A percentile compares a stretch with the other conserved stretches of the same genome.
These are phyloP conservation scores for Eleginops maclovinus DNA, from an alignment of 2,113 vertebrate genomes.

Conservation along the genomic window DNA sequence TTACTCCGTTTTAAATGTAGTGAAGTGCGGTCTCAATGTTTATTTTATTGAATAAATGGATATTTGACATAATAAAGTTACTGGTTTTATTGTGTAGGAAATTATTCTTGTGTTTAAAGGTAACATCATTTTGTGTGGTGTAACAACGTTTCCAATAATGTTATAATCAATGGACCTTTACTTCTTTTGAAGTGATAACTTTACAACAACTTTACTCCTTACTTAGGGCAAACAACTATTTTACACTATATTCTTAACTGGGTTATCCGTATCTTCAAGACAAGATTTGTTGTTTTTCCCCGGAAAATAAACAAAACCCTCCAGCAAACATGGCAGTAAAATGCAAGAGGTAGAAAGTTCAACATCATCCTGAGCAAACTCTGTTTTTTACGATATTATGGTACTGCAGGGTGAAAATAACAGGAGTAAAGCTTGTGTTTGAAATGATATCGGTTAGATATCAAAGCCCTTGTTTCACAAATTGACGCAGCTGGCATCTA, in stretches of 20 bases:
- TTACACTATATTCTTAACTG: constrained; percentile 44
- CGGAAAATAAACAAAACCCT: constrained; percentile 35
- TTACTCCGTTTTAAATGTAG: constrained; percentile 11
- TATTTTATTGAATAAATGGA: constrained; percentile 19
- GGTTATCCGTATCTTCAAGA: constrained; percentile 33
- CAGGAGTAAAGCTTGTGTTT: constrained; percentile 20
- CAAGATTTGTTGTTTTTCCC: constrained; percentile 18
- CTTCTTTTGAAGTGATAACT: constrained; percentile 10
- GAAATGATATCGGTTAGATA: constrained; percentile 21
- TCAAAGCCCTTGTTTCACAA: constrained; percentile 20
- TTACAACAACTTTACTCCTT: background rate
- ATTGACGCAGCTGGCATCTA: constrained; percentile 43
- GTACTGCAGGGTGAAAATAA: background rate
- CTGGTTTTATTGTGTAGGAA: background rate
- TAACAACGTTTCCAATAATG: background rate
- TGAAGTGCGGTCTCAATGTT: constrained; percentile 23
- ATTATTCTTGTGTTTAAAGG: constrained; percentile 7
- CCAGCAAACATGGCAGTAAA: constrained; percentile 23
- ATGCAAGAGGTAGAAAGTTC: constrained; percentile 32
- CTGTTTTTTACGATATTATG: constrained; percentile 36
- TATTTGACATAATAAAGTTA: background rate
- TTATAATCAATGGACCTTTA: background rate
- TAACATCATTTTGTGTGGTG: background rate
- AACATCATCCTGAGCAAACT: constrained; percentile 22
- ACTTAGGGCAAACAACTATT: constrained; percentile 10